These are phyloP conservation scores for Rachycentron canadum DNA, from an alignment of 2,797 vertebrate genomes.

Conservation along the genomic window DNA sequence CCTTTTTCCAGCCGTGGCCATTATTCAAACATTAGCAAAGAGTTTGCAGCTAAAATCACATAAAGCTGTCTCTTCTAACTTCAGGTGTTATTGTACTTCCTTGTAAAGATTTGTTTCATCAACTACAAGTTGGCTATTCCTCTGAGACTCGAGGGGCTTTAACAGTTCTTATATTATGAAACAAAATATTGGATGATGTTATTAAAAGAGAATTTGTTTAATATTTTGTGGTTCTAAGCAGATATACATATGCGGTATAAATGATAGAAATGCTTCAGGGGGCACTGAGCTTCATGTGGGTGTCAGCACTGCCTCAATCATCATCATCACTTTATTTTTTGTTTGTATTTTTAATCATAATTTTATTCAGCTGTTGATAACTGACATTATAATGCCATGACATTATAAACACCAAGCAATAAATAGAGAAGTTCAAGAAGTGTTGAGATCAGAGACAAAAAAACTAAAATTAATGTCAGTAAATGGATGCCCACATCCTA, in stretches of 20 bases:
- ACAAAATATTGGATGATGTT: not conserved
- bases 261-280: too few relatives aligned
- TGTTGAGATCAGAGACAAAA: not conserved
- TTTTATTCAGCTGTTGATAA: not conserved
- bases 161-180: not conserved
- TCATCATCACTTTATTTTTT: not conserved
- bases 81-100: too few relatives aligned
- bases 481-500: not conserved
- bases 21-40: slow-evolving; percentile 21
- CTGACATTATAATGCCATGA: not conserved
- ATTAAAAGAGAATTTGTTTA: not conserved
- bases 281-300: not conserved
- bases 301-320: not conserved
- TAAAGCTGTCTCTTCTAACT: too few relatives aligned
- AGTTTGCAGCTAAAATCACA: slow-evolving; percentile 11
- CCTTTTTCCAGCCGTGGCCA: not conserved
- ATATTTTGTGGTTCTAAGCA: too few relatives aligned
- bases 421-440: not conserved
- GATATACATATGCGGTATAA: too few relatives aligned
- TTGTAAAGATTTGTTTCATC: not conserved
- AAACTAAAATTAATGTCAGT: too few relatives aligned
- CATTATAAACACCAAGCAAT: not conserved
- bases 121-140: not conserved
- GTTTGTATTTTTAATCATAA: not conserved
- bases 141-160: not conserved